A percentile compares a stretch with the other conserved stretches of the same genome.
Conservation (phyloP, 2,888 invertebrate species). For the Apamea monoglypha region DNA sequence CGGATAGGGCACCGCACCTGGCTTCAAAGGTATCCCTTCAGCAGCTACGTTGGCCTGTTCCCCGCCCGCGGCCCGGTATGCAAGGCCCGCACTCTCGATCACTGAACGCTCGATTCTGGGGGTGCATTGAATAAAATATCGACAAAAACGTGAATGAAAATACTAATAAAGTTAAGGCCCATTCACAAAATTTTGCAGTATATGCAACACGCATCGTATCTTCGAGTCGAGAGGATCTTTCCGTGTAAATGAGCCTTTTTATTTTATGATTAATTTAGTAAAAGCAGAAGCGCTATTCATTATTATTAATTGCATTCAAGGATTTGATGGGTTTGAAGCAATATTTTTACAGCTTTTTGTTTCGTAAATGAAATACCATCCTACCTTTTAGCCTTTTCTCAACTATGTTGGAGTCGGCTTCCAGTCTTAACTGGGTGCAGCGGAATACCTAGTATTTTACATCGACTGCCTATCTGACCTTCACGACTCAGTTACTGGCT, state of each 20-base stretch:
- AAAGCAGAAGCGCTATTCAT: not conserved
- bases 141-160: constrained; percentile 45
- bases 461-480: not conserved
- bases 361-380: not conserved
- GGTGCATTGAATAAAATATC: constrained; percentile 35
- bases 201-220: not conserved
- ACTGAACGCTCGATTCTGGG: constrained; percentile 85
- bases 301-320: not conserved
- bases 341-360: not conserved
- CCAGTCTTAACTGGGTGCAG: not conserved
- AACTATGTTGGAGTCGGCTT: not conserved
- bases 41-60: constrained; percentile 73
- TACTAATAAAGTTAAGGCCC: not conserved
- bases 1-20: constrained; percentile 82
- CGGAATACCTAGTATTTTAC: not conserved
- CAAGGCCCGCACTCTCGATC: constrained; percentile 85
- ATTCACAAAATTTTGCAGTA: not conserved
- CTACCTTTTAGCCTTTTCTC: not conserved
- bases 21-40: constrained; percentile 67
- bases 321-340: not conserved
- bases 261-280: too few species aligned
- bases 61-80: constrained; percentile 84
- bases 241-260: not conserved
- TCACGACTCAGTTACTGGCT: not conserved
- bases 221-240: not conserved